phyloP scores from a whole-genome alignment of 35 echinoderm and acorn worm species.

The Nesometra sesokonis region DNA sequence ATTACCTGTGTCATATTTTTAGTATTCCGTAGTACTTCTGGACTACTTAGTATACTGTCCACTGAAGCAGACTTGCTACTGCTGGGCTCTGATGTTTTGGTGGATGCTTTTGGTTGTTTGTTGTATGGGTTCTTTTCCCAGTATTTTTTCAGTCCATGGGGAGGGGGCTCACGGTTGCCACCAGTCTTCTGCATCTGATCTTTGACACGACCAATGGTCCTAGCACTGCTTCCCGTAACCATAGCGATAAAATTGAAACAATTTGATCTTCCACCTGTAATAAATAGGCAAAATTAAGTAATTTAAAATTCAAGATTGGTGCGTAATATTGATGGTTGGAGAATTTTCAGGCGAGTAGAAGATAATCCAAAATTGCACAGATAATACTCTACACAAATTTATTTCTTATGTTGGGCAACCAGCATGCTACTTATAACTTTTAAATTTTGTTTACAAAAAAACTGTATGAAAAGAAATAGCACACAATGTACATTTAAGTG shows the following conservation, averaged over 20 bases:
- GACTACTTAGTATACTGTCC: background rate
- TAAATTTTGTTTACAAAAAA: too few relatives aligned
- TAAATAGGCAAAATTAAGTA: background rate
- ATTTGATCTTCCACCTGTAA: slow-evolving; percentile 63
- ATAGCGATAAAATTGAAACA: slow-evolving; percentile 83
- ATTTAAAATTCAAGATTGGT: too few relatives aligned
- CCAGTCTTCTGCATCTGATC: slow-evolving; percentile 85
- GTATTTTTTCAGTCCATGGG: slow-evolving; percentile 84
- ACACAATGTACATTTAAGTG: too few relatives aligned
- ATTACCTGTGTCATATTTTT: background rate
- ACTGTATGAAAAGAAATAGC: too few relatives aligned
- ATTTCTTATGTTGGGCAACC: too few relatives aligned
- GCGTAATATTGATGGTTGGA: too few relatives aligned
- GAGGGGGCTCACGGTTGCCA: slow-evolving; percentile 81
- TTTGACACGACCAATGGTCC: slow-evolving; percentile 73
- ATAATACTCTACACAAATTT: too few relatives aligned
- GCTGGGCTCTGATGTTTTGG: slow-evolving; percentile 1
- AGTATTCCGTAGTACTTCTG: background rate
- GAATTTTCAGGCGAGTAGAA: too few relatives aligned
- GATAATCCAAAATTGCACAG: too few relatives aligned
- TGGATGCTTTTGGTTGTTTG: slow-evolving; percentile 16
- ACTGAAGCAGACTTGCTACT: background rate
- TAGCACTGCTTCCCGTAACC: slow-evolving; percentile 90
- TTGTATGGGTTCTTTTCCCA: slow-evolving; percentile 70
- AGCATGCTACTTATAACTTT: too few relatives aligned